Percentiles rank a stretch among this genome's conserved stretches.
These are phyloP conservation scores for Threskiornis aethiopicus DNA, from an alignment of 2,797 vertebrate species.

Conservation along the genomic window DNA sequence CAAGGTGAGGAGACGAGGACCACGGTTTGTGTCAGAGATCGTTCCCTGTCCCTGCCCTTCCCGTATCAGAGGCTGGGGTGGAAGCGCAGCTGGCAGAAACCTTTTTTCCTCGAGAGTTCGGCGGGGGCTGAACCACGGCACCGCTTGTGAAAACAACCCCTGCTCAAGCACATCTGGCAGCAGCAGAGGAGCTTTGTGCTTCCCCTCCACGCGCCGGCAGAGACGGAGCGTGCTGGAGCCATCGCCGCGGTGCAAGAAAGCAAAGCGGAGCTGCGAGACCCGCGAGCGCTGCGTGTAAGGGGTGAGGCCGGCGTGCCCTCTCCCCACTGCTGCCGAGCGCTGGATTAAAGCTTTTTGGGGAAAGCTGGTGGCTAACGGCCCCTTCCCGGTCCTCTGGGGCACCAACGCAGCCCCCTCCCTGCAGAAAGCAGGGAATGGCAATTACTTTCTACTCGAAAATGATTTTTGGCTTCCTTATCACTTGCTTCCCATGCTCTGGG, in stretches of 20 bases:
- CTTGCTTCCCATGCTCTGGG: accelerated
- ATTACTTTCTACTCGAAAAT: not conserved
- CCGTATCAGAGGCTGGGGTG: accelerated
- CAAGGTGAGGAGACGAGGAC: not conserved
- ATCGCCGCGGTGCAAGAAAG: not conserved
- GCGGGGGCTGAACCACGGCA: not conserved
- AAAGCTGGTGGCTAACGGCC: not conserved
- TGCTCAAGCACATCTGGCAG: not conserved
- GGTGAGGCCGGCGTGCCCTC: accelerated
- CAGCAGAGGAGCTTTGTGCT: not conserved
- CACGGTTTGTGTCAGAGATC: accelerated
- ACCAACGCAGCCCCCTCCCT: not conserved
- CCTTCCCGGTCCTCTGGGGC: not conserved
- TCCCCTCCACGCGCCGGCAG: accelerated
- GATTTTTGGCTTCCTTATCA: not conserved
- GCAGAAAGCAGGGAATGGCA: not conserved
- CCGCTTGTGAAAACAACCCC: not conserved
- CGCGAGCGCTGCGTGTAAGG: accelerated
- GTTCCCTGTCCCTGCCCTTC: accelerated
- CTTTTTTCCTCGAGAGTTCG: not conserved
- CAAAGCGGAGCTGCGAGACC: not conserved
- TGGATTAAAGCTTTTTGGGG: accelerated
- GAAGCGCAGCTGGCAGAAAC: not conserved
- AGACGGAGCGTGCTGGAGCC: not conserved
- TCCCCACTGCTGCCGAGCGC: not conserved